Conservation (phyloP, 35 echinoderm and acorn worm genomes). For the Amphiura filiformis region DNA sequence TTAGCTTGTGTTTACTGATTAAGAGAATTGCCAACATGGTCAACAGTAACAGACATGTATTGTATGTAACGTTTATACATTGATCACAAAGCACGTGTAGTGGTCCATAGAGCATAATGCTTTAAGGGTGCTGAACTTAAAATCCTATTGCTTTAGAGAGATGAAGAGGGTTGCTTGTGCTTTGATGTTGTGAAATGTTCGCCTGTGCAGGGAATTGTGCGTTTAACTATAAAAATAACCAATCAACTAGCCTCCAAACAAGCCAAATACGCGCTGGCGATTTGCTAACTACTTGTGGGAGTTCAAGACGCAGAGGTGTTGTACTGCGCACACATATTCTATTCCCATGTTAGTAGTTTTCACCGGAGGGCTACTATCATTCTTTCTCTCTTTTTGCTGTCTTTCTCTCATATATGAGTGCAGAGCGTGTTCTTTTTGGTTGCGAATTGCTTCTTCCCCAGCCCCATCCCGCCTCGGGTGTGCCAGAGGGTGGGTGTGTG, state of each 20-base stretch:
- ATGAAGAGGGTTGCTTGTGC: too few relatives aligned
- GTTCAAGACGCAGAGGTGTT: not conserved
- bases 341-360: not conserved
- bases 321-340: not conserved
- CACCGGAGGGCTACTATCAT: not conserved
- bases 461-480: slow-evolving; percentile 1
- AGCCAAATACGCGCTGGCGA: not conserved
- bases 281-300: not conserved
- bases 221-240: not conserved
- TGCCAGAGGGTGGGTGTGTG: not conserved
- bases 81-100: too few relatives aligned
- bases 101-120: too few relatives aligned
- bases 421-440: not conserved
- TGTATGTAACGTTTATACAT: too few relatives aligned
- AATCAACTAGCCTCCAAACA: not conserved
- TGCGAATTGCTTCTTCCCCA: not conserved
- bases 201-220: not conserved
- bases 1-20: too few relatives aligned
- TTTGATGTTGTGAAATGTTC: not conserved
- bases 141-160: too few relatives aligned
- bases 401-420: too few relatives aligned
- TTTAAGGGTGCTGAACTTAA: too few relatives aligned
- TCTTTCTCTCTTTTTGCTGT: not conserved
- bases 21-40: too few relatives aligned
- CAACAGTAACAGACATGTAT: too few relatives aligned